phyloP scores from a whole-genome alignment of 1,140 invertebrate species.

The Drosophila trapezifrons region DNA sequence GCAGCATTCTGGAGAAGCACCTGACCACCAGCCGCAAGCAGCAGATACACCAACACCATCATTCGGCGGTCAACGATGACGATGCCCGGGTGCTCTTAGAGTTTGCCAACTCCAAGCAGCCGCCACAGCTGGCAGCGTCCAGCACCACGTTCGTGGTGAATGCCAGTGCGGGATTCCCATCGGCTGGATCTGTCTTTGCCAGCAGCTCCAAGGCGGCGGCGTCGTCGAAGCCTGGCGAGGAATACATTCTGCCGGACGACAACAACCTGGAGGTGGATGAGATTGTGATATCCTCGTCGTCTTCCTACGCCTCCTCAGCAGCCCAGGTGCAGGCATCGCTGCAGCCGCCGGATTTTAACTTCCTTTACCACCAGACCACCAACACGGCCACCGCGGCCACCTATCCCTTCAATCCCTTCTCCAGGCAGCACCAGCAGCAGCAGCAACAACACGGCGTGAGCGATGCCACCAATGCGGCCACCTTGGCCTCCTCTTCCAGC shows the following conservation, averaged over 20 bases:
- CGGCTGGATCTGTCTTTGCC: constrained; percentile 73
- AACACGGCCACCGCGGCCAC: constrained; percentile 28
- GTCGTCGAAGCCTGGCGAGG: constrained; percentile 53
- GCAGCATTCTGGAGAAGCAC: constrained; percentile 77
- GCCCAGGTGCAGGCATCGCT: constrained; percentile 34
- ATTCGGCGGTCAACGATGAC: constrained; percentile 67
- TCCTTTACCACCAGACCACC: constrained; percentile 59
- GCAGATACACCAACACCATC: constrained; percentile 46
- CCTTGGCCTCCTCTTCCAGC: constrained; percentile 72
- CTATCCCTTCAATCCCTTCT: constrained; percentile 53
- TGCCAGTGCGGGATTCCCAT: constrained; percentile 65
- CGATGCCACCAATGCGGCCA: constrained; percentile 78
- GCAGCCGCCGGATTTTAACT: constrained; percentile 63
- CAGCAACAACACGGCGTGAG: constrained; percentile 53
- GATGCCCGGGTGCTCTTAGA: constrained; percentile 76
- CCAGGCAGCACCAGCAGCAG: constrained; percentile 57
- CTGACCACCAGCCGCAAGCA: constrained; percentile 56
- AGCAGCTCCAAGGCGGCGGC: constrained; percentile 32
- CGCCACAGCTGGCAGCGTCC: constrained; percentile 31
- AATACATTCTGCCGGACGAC: constrained; percentile 74
- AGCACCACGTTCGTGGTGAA: constrained; percentile 71
- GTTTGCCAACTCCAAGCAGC: constrained; percentile 79
- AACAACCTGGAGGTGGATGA: constrained; percentile 75
- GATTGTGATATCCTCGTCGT: constrained; percentile 80
- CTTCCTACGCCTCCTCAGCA: constrained; percentile 64